Percentiles rank a stretch among this genome's conserved stretches.
Evolutionary conservation across 2,113 vertebrate species (phyloP).

Genomic region (Perca fluviatilis): DNA sequence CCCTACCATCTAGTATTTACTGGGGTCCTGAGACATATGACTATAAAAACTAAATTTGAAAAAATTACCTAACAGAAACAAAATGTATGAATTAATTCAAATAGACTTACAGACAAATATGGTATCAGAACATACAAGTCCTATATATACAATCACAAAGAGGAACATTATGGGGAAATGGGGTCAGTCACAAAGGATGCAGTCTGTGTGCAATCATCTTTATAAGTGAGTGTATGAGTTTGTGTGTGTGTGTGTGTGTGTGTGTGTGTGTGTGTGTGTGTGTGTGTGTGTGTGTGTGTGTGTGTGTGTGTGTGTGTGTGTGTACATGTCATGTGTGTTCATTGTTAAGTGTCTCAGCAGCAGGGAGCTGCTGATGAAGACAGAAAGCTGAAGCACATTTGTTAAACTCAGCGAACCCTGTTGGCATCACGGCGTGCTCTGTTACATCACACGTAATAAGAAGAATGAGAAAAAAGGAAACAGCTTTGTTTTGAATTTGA

Average conservation of each 20-base stretch:
- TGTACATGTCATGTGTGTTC: constrained; percentile 2
- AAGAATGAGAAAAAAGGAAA: neutral
- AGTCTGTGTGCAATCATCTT: neutral
- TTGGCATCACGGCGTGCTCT: neutral
- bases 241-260: neutral
- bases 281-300: neutral
- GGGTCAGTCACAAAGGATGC: neutral
- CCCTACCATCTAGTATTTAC: neutral
- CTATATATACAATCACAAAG: neutral
- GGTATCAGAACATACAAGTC: neutral
- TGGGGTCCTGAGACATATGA: neutral
- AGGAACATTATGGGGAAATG: neutral
- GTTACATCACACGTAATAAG: neutral
- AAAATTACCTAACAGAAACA: neutral
- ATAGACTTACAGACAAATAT: neutral
- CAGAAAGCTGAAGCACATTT: constrained; percentile 33
- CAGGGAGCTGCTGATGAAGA: constrained; percentile 47
- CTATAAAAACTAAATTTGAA: neutral
- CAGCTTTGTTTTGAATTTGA: neutral
- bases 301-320: neutral
- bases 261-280: neutral
- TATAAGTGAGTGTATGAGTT: neutral
- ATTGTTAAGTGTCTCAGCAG: constrained; percentile 34
- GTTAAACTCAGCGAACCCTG: constrained; percentile 45
- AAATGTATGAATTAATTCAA: neutral